Evolutionary conservation across 1,140 invertebrate species (phyloP).

Genomic region (Neodiprion fabricii): DNA sequence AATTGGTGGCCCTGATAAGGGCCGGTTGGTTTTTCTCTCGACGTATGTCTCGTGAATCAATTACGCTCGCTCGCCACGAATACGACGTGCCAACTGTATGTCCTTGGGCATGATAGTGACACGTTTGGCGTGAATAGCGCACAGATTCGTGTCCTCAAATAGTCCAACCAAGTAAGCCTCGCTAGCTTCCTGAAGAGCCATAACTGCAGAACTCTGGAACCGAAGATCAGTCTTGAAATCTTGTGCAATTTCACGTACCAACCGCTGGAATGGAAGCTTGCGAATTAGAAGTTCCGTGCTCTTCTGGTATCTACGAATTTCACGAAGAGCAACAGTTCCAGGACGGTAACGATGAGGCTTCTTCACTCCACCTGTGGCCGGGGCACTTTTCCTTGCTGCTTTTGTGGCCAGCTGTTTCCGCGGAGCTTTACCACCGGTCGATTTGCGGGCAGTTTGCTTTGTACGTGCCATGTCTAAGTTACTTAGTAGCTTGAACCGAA

Average conservation of each 20-base stretch:
- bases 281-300: constrained; percentile 80
- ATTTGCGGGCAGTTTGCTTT: constrained; percentile 78
- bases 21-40: too few species aligned
- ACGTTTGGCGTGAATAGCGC: constrained; percentile 85
- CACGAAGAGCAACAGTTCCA: constrained; percentile 78
- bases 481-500: too few species aligned
- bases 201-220: constrained; percentile 76
- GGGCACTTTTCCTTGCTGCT: constrained; percentile 76
- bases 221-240: constrained; percentile 77
- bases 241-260: constrained; percentile 82
- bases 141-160: constrained; percentile 90
- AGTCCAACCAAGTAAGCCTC: constrained; percentile 87
- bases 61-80: constrained; percentile 78
- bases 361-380: constrained; percentile 80
- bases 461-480: constrained; percentile 59
- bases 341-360: constrained; percentile 73
- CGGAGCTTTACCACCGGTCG: constrained; percentile 77
- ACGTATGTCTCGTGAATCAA: constrained; percentile 8
- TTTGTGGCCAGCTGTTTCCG: constrained; percentile 75
- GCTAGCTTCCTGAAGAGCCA: constrained; percentile 81
- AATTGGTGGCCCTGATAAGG: too few species aligned
- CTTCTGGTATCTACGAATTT: constrained; percentile 76
- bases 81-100: constrained; percentile 84
- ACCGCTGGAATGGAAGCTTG: constrained; percentile 80
- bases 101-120: constrained; percentile 94